phyloP scores from a whole-genome alignment of 2,797 vertebrate species.

The Astyanax mexicanus region DNA sequence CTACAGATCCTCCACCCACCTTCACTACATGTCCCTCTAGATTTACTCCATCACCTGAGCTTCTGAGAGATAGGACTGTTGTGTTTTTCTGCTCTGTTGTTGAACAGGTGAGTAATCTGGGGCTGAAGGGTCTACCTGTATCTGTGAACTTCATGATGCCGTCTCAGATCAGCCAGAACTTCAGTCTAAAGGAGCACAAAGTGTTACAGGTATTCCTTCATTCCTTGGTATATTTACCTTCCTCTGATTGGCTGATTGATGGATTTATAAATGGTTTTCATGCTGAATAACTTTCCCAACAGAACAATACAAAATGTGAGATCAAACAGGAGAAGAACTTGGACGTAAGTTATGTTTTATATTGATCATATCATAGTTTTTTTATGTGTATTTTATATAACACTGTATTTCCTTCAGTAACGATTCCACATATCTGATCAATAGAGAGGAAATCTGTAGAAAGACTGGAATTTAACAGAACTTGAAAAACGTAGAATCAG shows the following conservation, averaged over 20 bases:
- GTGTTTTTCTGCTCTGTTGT: too few species aligned
- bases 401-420: too few species aligned
- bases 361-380: too few species aligned
- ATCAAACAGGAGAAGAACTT: neutral
- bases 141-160: conserved; percentile 65
- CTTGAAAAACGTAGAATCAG: too few species aligned
- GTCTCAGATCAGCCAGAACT: conserved; percentile 58
- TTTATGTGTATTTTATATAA: too few species aligned
- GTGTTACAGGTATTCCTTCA: neutral
- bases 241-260: too few species aligned
- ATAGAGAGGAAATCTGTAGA: neutral
- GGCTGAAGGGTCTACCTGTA: conserved; percentile 65
- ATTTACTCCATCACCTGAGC: too few species aligned
- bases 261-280: neutral
- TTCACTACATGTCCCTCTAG: too few species aligned
- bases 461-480: too few species aligned
- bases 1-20: too few species aligned
- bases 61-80: too few species aligned
- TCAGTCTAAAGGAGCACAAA: conserved; percentile 58
- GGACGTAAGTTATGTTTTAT: neutral
- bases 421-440: neutral
- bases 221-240: neutral
- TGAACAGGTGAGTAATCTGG: conserved; percentile 75
- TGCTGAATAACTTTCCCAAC: too few species aligned
- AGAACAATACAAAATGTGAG: neutral